phyloP scores from a whole-genome alignment of 2,113 vertebrate species.

The Cyprinodon tularosa region DNA sequence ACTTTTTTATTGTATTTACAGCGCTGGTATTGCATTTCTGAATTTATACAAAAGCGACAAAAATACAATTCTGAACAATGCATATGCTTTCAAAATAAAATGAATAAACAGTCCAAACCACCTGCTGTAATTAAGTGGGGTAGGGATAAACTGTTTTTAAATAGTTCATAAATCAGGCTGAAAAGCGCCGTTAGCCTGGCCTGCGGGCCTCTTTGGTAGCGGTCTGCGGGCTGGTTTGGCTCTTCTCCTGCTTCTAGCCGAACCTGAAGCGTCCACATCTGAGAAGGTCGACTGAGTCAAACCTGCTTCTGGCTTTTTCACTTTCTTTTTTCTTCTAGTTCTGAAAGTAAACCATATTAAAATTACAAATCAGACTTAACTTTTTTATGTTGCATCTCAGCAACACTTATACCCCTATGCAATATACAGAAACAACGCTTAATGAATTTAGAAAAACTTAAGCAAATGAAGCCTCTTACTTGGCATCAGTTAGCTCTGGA shows the following conservation, averaged over 20 bases:
- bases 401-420: no score
- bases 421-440: background rate
- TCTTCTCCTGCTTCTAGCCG: conserved; percentile 64
- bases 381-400: background rate
- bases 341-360: conserved; percentile 52
- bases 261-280: conserved; percentile 64
- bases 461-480: conserved; percentile 73
- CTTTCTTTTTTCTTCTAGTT: conserved; percentile 81
- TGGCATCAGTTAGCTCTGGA: conserved; percentile 69
- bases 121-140: background rate
- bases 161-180: conserved; percentile 67
- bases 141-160: background rate
- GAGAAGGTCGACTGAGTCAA: conserved; percentile 54
- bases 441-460: background rate
- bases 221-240: conserved; percentile 62
- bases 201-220: conserved; percentile 68
- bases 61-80: background rate
- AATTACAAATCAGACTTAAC: background rate
- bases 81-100: background rate
- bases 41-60: background rate
- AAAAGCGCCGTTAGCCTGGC: conserved; percentile 78
- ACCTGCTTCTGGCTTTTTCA: conserved; percentile 66
- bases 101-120: conserved; percentile 1
- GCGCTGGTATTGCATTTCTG: background rate
- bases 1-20: background rate